Percentiles rank a stretch among this genome's conserved stretches.
Evolutionary conservation across 1,140 invertebrate genomes (phyloP).

Genomic region (Drosophila tani): DNA sequence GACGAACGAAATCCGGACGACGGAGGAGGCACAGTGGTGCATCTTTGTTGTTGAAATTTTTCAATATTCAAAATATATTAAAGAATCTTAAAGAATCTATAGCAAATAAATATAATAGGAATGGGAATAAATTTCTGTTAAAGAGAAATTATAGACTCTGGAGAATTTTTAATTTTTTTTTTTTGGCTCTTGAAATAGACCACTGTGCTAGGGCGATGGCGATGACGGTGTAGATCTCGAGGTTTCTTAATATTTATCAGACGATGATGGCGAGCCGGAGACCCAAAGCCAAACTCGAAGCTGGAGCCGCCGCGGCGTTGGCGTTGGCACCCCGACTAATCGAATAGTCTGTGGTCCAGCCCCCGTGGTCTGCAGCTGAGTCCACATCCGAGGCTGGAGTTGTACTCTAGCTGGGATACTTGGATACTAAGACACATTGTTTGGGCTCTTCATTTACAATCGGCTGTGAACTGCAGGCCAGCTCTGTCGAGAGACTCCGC

Average conservation of each 20-base stretch:
- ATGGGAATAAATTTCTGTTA: neutral
- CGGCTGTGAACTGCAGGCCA: slow-evolving; percentile 62
- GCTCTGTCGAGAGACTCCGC: neutral
- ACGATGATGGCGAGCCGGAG: slow-evolving; percentile 57
- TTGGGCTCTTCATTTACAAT: slow-evolving; percentile 75
- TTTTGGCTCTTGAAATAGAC: neutral
- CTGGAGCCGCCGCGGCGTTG: slow-evolving; percentile 50
- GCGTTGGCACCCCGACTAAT: slow-evolving; percentile 75
- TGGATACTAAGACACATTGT: slow-evolving; percentile 51
- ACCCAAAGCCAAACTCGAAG: slow-evolving; percentile 6
- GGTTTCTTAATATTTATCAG: slow-evolving; percentile 77
- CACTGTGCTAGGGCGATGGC: slow-evolving; percentile 44
- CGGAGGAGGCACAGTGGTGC: slow-evolving; percentile 7
- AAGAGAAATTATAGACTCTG: neutral
- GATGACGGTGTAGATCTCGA: slow-evolving; percentile 73
- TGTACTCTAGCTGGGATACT: slow-evolving; percentile 25
- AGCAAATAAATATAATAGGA: too few species aligned
- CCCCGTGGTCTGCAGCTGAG: slow-evolving; percentile 46
- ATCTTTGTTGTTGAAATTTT: neutral
- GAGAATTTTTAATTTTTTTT: neutral
- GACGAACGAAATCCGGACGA: slow-evolving; percentile 21
- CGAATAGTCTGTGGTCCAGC: slow-evolving; percentile 64
- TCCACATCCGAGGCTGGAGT: slow-evolving; percentile 21
- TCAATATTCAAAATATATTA: neutral
- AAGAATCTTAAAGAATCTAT: neutral